Evolutionary conservation across 2,797 vertebrate genomes (phyloP), one percentile per base, ranked within the genome.

Genomic region (Distichodus sexfasciatus): DNA sequence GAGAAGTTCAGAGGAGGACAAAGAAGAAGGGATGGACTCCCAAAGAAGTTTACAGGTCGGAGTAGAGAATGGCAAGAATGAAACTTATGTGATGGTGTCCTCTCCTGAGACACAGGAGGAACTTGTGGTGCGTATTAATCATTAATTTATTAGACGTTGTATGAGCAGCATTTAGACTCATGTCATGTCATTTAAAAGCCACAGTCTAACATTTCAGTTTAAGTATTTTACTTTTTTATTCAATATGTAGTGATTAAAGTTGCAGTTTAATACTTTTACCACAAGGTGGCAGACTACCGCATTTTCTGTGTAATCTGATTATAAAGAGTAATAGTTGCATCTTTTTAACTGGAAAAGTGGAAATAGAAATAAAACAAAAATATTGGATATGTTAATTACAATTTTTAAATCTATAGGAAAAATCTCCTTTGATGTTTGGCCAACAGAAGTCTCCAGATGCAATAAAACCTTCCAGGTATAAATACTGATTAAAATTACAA

Each of bases 1-100:
- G 51, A 50, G 0, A 12, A 36, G 10, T n/a, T n/a, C n/a, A 4
- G 65, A 12, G 17, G 28, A 17, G 4, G 21, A 19, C n/a, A 36
- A 46, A 3, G 23, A 87, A 76, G 83, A 86, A 28, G 55, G 44
- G 63, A 78, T 83, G 3, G 79, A 70, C 23, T 84, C 29, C 26
- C 43, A 28, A 14, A 6, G 35, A 4, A 57, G 23, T n/a, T 48
- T 59, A 14, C 55, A 69, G 12, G 57, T 55, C 24, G 31, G 17
- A 4, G 38, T 57, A 11, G 43, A 57, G 31, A 5, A 31, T 3
- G 48, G 24, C 28, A 40, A 66, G 31, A 72, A 28, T 41, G 76
- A 77, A 38, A 67, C 68, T 11, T 75, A 66, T 6, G 48, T 64
- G 4, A 71, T 69, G 38, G n/a, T 72, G 40, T 72, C 73, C 21